Conservation (phyloP, 2,888 invertebrate genomes). For the Anagyrus pseudococci region DNA sequence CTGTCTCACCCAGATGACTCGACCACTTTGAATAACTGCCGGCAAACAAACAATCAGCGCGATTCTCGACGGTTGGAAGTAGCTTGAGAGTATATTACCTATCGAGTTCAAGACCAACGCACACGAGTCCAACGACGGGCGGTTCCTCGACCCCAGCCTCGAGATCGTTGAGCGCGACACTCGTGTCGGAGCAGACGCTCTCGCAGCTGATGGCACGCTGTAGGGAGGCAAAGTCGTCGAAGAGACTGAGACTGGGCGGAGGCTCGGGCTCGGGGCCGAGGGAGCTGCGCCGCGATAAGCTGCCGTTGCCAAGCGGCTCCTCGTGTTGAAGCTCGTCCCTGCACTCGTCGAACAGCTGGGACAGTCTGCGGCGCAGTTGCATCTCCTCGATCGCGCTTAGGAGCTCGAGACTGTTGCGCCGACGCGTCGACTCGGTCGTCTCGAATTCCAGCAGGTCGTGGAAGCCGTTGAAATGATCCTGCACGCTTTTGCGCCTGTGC, state of each 20-base stretch:
- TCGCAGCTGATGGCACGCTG: slow-evolving; percentile 79
- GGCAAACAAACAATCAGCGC: no score
- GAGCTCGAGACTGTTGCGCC: slow-evolving; percentile 53
- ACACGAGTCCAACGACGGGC: slow-evolving; percentile 76
- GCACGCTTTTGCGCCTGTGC: slow-evolving; percentile 55
- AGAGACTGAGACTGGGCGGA: slow-evolving; percentile 24
- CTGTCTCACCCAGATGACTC: slow-evolving; percentile 65
- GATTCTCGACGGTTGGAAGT: no score
- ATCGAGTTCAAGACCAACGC: slow-evolving; percentile 80
- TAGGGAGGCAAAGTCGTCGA: slow-evolving; percentile 59
- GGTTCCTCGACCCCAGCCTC: slow-evolving; percentile 69
- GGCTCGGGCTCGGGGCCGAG: slow-evolving; percentile 53
- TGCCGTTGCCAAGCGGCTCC: slow-evolving; percentile 6
- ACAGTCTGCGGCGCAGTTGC: slow-evolving; percentile 51
- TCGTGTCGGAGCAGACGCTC: slow-evolving; percentile 81
- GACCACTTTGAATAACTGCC: slow-evolving; percentile 53
- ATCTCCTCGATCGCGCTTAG: slow-evolving; percentile 53
- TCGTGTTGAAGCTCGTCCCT: slow-evolving; percentile 1
- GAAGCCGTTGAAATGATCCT: slow-evolving; percentile 54
- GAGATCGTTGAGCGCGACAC: slow-evolving; percentile 73
- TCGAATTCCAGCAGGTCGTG: slow-evolving; percentile 51
- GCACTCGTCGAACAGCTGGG: slow-evolving; percentile 46
- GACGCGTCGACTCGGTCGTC: slow-evolving; percentile 39
- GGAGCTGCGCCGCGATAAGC: slow-evolving; percentile 47
- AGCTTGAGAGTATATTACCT: no score